A percentile compares a stretch with the other conserved stretches of the same genome.
These are phyloP conservation scores for Aphelocoma coerulescens DNA, from an alignment of 2,113 vertebrate genomes.

Conservation along the genomic window DNA sequence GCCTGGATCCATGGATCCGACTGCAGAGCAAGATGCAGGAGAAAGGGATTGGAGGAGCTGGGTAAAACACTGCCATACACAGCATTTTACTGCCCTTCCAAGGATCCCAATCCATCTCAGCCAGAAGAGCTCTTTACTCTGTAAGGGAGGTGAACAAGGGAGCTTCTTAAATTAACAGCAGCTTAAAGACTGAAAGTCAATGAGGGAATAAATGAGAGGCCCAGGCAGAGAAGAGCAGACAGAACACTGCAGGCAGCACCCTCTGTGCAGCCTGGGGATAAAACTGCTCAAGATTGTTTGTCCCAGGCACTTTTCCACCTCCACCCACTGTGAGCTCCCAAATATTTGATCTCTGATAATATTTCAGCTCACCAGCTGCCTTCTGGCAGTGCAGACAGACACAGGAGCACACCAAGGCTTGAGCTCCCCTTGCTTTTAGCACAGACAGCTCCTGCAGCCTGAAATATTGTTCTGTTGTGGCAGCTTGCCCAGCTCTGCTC, in stretches of 20 bases:
- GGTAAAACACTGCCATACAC: not conserved
- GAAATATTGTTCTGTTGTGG: not conserved
- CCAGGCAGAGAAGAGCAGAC: not conserved
- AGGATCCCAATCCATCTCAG: not conserved
- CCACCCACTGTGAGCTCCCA: not conserved
- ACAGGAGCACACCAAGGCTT: not conserved
- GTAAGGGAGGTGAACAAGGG: not conserved
- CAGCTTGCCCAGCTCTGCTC: not conserved
- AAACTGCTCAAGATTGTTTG: not conserved
- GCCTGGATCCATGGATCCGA: not conserved
- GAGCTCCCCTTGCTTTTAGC: not conserved
- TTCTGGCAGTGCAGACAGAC: not conserved
- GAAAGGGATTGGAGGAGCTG: not conserved
- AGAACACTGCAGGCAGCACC: not conserved
- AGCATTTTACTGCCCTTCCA: not conserved
- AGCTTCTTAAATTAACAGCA: conserved; percentile 14
- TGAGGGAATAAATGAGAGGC: not conserved
- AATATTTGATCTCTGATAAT: not conserved
- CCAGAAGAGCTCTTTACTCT: not conserved
- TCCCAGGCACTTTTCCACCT: not conserved
- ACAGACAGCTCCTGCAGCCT: not conserved
- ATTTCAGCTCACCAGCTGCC: not conserved
- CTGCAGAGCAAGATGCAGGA: not conserved
- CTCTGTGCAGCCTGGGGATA: not conserved
- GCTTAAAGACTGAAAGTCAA: not conserved